These are phyloP conservation scores for Eleginops maclovinus DNA, from an alignment of 2,113 vertebrate genomes.

Conservation along the genomic window DNA sequence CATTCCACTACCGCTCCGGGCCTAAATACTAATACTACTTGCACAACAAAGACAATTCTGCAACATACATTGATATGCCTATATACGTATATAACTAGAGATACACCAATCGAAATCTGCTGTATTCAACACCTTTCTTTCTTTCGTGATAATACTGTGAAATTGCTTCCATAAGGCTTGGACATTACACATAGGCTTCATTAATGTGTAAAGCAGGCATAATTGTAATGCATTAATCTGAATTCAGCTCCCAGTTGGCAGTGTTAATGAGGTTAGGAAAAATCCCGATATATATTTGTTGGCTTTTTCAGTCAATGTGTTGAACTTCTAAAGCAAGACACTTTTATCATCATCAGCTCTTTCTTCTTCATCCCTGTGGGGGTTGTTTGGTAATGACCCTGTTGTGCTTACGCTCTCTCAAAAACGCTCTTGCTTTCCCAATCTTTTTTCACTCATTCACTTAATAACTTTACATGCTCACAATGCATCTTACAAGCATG, in stretches of 20 bases:
- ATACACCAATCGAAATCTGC: background rate
- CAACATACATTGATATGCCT: background rate
- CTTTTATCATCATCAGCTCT: slow-evolving; percentile 38
- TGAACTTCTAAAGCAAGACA: slow-evolving; percentile 38
- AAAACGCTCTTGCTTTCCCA: background rate
- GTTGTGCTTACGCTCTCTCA: slow-evolving; percentile 9
- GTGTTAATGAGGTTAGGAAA: slow-evolving; percentile 33
- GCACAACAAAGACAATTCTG: background rate
- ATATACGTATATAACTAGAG: background rate
- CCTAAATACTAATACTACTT: no score
- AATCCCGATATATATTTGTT: slow-evolving; percentile 21
- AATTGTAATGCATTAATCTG: slow-evolving; percentile 20
- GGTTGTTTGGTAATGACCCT: slow-evolving; percentile 47
- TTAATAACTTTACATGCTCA: background rate
- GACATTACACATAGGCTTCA: slow-evolving; percentile 9
- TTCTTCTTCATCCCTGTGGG: slow-evolving; percentile 39
- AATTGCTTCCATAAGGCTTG: background rate
- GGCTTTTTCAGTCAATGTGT: slow-evolving; percentile 16
- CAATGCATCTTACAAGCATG: slow-evolving; percentile 11
- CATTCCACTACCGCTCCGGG: no score
- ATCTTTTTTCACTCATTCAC: background rate
- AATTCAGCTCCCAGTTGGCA: background rate
- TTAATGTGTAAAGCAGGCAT: slow-evolving; percentile 17
- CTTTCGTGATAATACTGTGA: slow-evolving; percentile 2
- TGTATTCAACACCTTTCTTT: background rate